Percentiles rank a stretch among this genome's conserved stretches.
Conservation (phyloP, 2,888 invertebrate species). For the Drosophila putrida region DNA sequence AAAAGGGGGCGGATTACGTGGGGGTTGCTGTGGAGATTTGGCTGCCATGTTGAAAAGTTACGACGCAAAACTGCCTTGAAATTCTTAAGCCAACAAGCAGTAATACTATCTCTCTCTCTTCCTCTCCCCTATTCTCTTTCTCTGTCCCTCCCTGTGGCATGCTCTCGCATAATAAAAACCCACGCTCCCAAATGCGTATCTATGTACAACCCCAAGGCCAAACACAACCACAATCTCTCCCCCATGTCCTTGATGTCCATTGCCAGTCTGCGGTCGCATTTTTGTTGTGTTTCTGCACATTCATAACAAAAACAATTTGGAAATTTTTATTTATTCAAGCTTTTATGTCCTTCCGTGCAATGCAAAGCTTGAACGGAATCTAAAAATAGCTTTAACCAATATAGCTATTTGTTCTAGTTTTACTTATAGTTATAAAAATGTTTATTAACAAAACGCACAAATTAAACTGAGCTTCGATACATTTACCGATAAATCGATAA, state of each 20-base stretch:
- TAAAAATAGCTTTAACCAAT: constrained; percentile 10
- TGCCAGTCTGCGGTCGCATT: constrained; percentile 54
- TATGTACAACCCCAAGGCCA: constrained; percentile 21
- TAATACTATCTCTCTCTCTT: constrained; percentile 2
- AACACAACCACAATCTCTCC: constrained; percentile 14
- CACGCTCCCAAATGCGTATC: constrained; percentile 27
- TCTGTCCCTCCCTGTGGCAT: constrained; percentile 12
- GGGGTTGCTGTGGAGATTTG: constrained; percentile 45
- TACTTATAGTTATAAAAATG: too few species aligned
- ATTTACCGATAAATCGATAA: not conserved
- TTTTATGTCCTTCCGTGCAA: constrained; percentile 11
- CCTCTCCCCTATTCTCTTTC: not conserved
- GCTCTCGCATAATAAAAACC: constrained; percentile 52
- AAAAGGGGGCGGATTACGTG: constrained; percentile 35
- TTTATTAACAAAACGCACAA: too few species aligned
- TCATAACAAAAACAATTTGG: constrained; percentile 74
- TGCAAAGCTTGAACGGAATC: not conserved
- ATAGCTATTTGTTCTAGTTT: not conserved
- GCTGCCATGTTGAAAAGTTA: constrained; percentile 69
- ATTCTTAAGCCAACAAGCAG: constrained; percentile 50
- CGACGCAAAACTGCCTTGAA: constrained; percentile 67
- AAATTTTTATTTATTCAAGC: not conserved
- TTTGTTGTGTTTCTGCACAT: constrained; percentile 81
- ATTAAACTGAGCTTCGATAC: constrained; percentile 1
- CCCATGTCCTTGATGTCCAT: constrained; percentile 51